Base-by-base conservation (phyloP, 2,888 invertebrate genomes). In the Dryomyza anilis region DNA sequence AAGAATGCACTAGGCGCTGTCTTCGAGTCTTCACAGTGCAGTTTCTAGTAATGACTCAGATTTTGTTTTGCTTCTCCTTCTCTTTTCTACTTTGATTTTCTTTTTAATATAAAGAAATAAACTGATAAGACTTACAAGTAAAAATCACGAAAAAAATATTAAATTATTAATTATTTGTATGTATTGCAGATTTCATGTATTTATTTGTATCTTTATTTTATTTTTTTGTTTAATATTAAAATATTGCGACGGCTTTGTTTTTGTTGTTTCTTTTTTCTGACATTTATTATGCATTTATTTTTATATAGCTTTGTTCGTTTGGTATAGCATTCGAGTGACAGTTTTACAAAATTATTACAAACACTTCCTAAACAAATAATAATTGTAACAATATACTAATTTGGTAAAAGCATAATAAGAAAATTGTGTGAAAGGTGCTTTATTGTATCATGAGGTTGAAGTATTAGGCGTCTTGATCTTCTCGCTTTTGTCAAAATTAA, bases 81-180 rank as follows among this genome's bases (percentile, higher is more conserved):
- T n/a, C n/a, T n/a, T n/a, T 39, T 39, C 4, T 21, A 50, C n/a
- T 25, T 50, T 2, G 46, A 10, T 48, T 16, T 21, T 25, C 3
- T 25, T 50, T 12, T 50, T 50, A 23, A 12, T 21, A 6, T 50
- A 14, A 23, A 25, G 7, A 19, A 23, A 3, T 16, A 21, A 12
- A 50, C 2, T 25, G 50, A 50, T 50, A 50, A 50, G 50, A 21
- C n/a, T n/a, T n/a, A n/a, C n/a, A n/a, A n/a, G n/a, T n/a, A n/a
- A n/a, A n/a, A n/a, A n/a, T n/a, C n/a, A n/a, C n/a, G n/a, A n/a
- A n/a, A n/a, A n/a, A n/a, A n/a, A n/a, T n/a, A n/a, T n/a, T n/a
- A n/a, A n/a, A n/a, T n/a, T n/a, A n/a, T n/a, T n/a, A n/a, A n/a
- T n/a, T n/a, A n/a, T 2, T 14, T 19, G 5, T 23, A 23, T 50